These are phyloP conservation scores for Eupithecia subumbrata DNA, from an alignment of 2,888 invertebrate species.

Conservation along the genomic window DNA sequence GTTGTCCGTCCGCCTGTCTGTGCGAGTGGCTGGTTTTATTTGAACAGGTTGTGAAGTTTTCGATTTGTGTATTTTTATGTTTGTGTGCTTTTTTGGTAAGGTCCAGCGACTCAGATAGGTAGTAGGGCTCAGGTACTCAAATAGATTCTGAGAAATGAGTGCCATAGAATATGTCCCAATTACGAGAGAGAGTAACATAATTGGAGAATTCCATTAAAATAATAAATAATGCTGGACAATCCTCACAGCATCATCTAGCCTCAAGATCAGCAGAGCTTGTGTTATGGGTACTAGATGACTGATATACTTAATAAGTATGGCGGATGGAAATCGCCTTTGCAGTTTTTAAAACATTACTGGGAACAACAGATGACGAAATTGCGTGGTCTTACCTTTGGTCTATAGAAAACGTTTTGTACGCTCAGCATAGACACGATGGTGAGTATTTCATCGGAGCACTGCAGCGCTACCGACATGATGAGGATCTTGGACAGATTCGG, in stretches of 20 bases:
- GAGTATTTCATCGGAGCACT: conserved; percentile 98
- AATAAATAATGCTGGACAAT: no score
- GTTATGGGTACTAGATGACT: no score
- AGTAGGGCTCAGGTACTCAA: no score
- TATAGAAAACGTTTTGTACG: conserved; percentile 97
- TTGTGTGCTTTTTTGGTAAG: no score
- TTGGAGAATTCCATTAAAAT: not conserved
- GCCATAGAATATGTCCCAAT: not conserved
- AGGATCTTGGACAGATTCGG: conserved; percentile 99
- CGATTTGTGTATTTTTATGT: no score
- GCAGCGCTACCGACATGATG: conserved; percentile 99
- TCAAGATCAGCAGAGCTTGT: no score
- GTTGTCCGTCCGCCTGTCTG: no score
- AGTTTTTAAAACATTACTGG: not conserved
- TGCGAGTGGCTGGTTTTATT: no score
- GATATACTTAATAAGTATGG: not conserved
- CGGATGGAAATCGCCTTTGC: not conserved
- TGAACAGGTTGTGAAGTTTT: no score
- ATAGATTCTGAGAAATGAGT: no score
- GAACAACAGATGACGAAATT: not conserved
- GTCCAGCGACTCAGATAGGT: no score
- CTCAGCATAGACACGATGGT: conserved; percentile 99
- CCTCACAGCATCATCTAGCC: no score
- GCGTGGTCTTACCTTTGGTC: conserved; percentile 85
- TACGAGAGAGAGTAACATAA: not conserved